Base-by-base conservation (phyloP, 2,888 invertebrate genomes). In the Chydorus sphaericus region DNA sequence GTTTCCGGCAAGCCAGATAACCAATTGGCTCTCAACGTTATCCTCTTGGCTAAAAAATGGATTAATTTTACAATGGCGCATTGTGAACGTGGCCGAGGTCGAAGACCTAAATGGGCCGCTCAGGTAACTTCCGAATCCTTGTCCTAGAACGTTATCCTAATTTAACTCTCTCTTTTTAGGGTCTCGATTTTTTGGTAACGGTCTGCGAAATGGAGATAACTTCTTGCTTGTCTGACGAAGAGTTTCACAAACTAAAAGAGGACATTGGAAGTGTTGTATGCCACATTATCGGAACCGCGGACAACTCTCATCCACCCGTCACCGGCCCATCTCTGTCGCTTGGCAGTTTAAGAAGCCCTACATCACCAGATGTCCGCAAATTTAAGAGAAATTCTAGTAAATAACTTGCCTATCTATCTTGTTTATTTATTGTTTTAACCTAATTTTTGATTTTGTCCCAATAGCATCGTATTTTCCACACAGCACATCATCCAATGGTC, bases 171-270 rank as follows among this genome's bases (percentile, higher is more conserved):
- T 26, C 38, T 4, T 11, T 26, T 26, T 18, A 44, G 58, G 91
- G 92, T 0, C 68, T 92, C 54, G 91, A 92, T 65, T 92, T 89
- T 68, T 74, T 93, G 1, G 81, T 85, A 69, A 75, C 83, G 39
- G 85, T 87, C 1, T 89, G 87, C 65, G 88, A 91, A 65, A 88
- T 90, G 0, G 77, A 82, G 61, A 83, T 88, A 64, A 85, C 90
- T 0, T 79, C 79, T 61, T 79, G 82, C 66, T 72, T 92, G 48
- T 77, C 78, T 20, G 85, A 89, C 39, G 74, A 76, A 26, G 84
- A 89, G 64, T 92, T 91, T 67, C 82, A 86, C 69, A 73, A 80
- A 62, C 68, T 91, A 58, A 89, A 89, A 67, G 74, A 73, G 38
- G 76, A 77, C 60, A 87, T 90, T 79, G 86, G 87, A 69, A 77